Base-by-base conservation (phyloP, 92 coral and sea anemone genomes). In the Pocillopora meandrina region DNA sequence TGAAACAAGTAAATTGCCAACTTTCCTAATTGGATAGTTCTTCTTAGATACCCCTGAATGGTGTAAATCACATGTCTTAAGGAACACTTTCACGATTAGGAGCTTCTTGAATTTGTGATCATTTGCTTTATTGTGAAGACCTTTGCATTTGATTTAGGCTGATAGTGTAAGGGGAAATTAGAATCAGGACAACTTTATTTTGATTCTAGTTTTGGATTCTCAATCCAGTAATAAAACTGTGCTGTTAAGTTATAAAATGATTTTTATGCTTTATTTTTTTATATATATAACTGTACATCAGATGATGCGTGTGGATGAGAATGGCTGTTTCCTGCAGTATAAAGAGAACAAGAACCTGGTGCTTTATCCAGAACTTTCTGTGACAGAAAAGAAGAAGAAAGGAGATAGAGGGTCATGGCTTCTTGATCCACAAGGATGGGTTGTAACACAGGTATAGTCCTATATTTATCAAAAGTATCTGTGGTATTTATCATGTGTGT, bases 371-470 rank as follows among this genome's bases (percentile, higher is more conserved):
- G 98, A 96, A 75, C 82, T 96, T 16, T 69, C 83, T 31, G 87
- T 92, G 49, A 95, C 73, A 47, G 85, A 76, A 61, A 96, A 96
- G 87, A 71, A 84, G 72, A 86, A 86, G 79, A 96, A 89, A 74
- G 97, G 92, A 21, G 88, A 91, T 16, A 90, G 56, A 26, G 76
- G 59, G 26, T 33, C 91, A 23, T 96, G 98, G 98, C 98, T 96
- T 14, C 83, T 91, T 12, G 98, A 96, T 68, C 89, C 93, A 18
- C 98, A 96, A 84, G 91, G 86, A 75, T 96, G 98, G 98, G 86
- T 92, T 14, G 92, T 96, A 61, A 86, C 94, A 64, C 90, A 92
- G 95, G 98, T 96, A 85, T 33, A 55, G 10, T 23, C 16, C 31
- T 14, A 47, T 18, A 2, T 16, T 16, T 18, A 15, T 11, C 18